Evolutionary conservation across 2,797 vertebrate genomes (phyloP), one percentile per base, ranked within the genome.

Genomic region (Lateolabrax maculatus): DNA sequence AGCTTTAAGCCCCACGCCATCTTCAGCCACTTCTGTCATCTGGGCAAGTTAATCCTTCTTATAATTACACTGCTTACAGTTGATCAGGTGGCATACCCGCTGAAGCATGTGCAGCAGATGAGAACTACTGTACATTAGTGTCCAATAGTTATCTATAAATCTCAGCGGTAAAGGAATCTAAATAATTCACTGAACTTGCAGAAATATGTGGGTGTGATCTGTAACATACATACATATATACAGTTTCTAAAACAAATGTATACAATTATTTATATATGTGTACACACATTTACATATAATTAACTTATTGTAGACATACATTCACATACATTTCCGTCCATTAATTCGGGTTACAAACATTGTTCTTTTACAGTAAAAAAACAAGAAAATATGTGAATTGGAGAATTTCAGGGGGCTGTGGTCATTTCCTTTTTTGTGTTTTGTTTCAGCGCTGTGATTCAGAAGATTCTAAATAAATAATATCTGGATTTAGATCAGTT

Each of bases 11-110:
- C 16, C 37, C 21, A 41, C 7, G 53, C 55, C 82, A 75, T 81
- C 75, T 77, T 77, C 74, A 76, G 63, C 67, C 52, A 70, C 29
- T 63, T 70, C 69, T 68, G 56, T 66, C 67, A 79, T 66, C 72
- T 65, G 21, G 57, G 4, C 3, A n/a, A 39, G 78, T 41, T 83
- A 90, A 93, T 91, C 89, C 85, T 27, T 70, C 71, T 87, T 80
- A 43, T 77, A 84, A 85, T 81, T 61, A 53, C 48, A 29, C 71
- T 37, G 72, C 71, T 84, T 67, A 77, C 67, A 70, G 74, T 9
- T 43, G 19, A 76, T 83, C 83, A 77, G 80, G 51, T 15, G 19
- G 39, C 53, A 41, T 12, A 29, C 19, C 36, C 29, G 16, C 60
- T 64, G 63, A 72, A 41, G 41, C 46, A 68, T 62, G 23, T 13